Evolutionary conservation across 2,113 vertebrate genomes (phyloP), one percentile per base, ranked within the genome.

Genomic region (Hassar affinis): DNA sequence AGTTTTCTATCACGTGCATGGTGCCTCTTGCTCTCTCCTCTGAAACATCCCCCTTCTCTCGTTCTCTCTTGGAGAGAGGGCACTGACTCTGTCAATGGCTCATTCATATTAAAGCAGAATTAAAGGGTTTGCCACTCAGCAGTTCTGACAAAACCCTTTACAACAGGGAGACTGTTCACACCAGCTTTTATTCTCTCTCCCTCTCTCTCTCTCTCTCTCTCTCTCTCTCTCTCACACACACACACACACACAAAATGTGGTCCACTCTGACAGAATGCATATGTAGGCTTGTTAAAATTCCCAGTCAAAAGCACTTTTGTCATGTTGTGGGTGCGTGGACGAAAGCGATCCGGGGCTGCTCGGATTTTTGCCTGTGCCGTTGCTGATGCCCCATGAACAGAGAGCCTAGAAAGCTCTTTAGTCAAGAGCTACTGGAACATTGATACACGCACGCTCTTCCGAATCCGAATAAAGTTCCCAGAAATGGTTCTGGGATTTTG

Each of bases 101-200:
- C 83, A 84, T 84, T 84, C 77, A 84, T 84, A 79, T 84, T 84
- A 84, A 79, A 79, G 77, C 25, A 79, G 64, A 84, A 84, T 79
- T 84, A 84, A 84, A 79, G 62, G 64, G 47, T 68, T 56, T 18
- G 82, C 35, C 33, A 68, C 74, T 77, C 49, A 42, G 62, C 74
- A 49, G 61, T 82, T 84, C 51, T 56, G 54, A 84, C 83, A 84
- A 79, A 84, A 69, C 61, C 27, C 52, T 35, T 52, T 54, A 84
- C 75, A 84, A 84, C 83, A 84, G 64, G 18, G 82, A 79, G 82
- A 59, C 76, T 84, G 75, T 84, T 84, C 82, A 84, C 75, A 27
- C 51, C 77, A 79, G 51, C 72, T 57, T 57, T 74, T 66, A 82
- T 74, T 80, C 76, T 69, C 56, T 75, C 86, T 79, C 80, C 69